Evolutionary conservation across 2,797 vertebrate species (phyloP).

Genomic region (Coendou prehensilis): DNA sequence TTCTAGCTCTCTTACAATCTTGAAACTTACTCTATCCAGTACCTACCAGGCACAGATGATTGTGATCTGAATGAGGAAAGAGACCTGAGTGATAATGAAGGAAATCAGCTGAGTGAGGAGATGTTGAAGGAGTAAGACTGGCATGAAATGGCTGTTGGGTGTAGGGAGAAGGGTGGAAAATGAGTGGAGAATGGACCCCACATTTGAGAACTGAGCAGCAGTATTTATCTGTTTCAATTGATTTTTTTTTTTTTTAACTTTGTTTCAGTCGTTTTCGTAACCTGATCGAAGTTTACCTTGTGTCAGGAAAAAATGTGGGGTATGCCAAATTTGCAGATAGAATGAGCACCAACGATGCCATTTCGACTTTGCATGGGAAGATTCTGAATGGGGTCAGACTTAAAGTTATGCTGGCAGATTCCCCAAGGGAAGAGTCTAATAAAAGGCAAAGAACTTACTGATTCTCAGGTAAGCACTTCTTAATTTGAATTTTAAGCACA

Average conservation of each 20-base stretch:
- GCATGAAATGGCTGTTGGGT: background rate
- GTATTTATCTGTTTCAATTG: constrained; percentile 27
- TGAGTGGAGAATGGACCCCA: background rate
- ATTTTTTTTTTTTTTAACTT: background rate
- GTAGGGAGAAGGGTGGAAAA: background rate
- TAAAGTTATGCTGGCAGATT: constrained; percentile 98
- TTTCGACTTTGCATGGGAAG: constrained; percentile 94
- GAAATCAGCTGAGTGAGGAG: background rate
- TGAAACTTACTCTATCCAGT: background rate
- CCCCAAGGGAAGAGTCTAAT: constrained; percentile 95
- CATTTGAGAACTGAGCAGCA: background rate
- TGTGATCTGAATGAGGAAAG: background rate
- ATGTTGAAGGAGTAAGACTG: background rate
- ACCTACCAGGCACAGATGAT: background rate
- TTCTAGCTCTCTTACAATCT: background rate
- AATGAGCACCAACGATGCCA: constrained; percentile 95
- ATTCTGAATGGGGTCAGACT: constrained; percentile 96
- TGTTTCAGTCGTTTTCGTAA: constrained; percentile 94
- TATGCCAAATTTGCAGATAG: constrained; percentile 97
- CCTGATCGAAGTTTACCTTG: constrained; percentile 96
- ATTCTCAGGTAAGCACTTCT: constrained; percentile 87
- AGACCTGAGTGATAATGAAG: background rate
- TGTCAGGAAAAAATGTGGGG: constrained; percentile 96
- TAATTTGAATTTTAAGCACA: constrained; percentile 14
- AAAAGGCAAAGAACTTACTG: constrained; percentile 97